phyloP scores from a whole-genome alignment of 2,797 vertebrate genomes.

The Lepidocolaptes lacrymiger region DNA sequence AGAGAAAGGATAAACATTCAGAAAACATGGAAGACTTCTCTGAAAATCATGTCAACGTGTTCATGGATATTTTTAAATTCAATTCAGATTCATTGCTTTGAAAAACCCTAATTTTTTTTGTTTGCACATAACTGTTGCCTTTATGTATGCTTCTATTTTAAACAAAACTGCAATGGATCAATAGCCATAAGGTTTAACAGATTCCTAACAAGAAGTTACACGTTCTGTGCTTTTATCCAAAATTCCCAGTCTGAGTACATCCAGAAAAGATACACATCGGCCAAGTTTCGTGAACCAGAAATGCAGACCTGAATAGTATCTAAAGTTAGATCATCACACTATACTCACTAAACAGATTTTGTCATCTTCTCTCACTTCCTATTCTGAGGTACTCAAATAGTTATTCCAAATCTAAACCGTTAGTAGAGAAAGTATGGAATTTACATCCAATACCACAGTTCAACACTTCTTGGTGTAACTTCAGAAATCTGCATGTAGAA shows the following conservation, averaged over 20 bases:
- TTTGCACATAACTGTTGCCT: not conserved
- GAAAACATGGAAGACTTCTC: not conserved
- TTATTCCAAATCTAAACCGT: not conserved
- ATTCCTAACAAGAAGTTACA: not conserved
- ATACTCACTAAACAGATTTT: not conserved
- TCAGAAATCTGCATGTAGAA: not conserved
- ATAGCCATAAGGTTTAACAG: constrained; percentile 32
- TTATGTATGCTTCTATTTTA: not conserved
- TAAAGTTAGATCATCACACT: not conserved
- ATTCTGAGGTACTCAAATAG: not conserved
- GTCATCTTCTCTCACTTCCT: not conserved
- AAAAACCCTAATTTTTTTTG: not conserved
- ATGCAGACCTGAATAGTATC: not conserved
- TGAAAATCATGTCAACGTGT: not conserved
- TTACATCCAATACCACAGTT: not conserved
- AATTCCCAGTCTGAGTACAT: not conserved
- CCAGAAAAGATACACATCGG: not conserved
- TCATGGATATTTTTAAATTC: constrained; percentile 15
- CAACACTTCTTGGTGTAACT: not conserved
- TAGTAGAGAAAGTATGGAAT: not conserved
- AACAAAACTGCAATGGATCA: not conserved
- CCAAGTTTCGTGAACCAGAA: not conserved
- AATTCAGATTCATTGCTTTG: not conserved
- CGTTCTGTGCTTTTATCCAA: not conserved
- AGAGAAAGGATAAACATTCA: constrained; percentile 10